Conservation (phyloP, 2,797 vertebrate species). For the Micromesistius poutassou region DNA sequence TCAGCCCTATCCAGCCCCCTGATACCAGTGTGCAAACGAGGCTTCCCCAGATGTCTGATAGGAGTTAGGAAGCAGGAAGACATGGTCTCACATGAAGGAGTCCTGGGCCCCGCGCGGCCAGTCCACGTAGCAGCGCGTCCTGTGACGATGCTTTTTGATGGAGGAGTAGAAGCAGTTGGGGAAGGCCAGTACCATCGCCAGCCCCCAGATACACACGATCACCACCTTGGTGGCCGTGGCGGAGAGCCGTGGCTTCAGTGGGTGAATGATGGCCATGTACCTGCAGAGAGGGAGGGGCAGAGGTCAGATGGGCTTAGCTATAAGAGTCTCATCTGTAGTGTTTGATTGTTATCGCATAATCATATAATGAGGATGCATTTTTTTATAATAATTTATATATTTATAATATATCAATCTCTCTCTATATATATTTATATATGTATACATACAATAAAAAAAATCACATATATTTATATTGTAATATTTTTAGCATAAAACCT, state of each 20-base stretch:
- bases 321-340: no score
- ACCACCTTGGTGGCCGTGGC: slow-evolving; percentile 88
- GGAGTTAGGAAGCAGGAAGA: background rate
- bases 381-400: no score
- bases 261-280: slow-evolving; percentile 98
- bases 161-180: slow-evolving; percentile 94
- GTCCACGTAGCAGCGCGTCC: slow-evolving; percentile 88
- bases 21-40: no score
- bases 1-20: no score
- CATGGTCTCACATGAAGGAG: slow-evolving; percentile 83
- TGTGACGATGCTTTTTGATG: slow-evolving; percentile 75
- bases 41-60: background rate
- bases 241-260: slow-evolving; percentile 92
- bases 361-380: no score
- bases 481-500: no score
- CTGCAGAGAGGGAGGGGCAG: slow-evolving; percentile 55
- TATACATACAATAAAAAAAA: background rate
- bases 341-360: no score
- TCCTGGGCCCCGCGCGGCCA: slow-evolving; percentile 85
- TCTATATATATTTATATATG: background rate
- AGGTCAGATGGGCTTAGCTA: no score
- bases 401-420: background rate
- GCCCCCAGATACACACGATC: slow-evolving; percentile 90
- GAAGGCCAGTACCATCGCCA: slow-evolving; percentile 91
- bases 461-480: no score